Evolutionary conservation across 2,888 invertebrate species (phyloP).

Genomic region (Rhagonycha lutea): DNA sequence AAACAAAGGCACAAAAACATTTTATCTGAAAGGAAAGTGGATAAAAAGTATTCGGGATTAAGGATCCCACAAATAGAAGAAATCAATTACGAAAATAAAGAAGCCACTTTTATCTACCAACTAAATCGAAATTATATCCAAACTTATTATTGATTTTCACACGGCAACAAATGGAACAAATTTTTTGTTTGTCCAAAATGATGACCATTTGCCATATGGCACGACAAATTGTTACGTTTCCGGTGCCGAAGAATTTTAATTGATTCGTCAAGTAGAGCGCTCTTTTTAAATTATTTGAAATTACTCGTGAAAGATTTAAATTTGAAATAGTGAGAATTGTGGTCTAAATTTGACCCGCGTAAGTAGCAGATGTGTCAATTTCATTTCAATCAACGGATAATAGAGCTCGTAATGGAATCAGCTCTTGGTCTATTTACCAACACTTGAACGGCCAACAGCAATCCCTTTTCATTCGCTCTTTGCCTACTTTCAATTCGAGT

Average conservation of each 20-base stretch:
- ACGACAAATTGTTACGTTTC: slow-evolving; percentile 14
- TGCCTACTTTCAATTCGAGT: slow-evolving; percentile 29
- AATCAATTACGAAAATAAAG: slow-evolving; percentile 48
- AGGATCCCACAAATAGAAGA: slow-evolving; percentile 46
- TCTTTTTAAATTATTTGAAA: not conserved
- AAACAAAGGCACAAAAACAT: slow-evolving; percentile 31
- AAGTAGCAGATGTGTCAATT: slow-evolving; percentile 59
- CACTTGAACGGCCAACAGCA: slow-evolving; percentile 44
- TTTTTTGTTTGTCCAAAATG: slow-evolving; percentile 24
- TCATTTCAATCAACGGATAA: slow-evolving; percentile 57
- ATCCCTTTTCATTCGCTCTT: slow-evolving; percentile 41
- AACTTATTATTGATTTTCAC: slow-evolving; percentile 36
- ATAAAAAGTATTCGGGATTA: slow-evolving; percentile 43
- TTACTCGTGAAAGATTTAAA: not conserved
- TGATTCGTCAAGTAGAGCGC: not conserved
- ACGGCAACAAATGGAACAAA: slow-evolving; percentile 39
- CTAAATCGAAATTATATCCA: slow-evolving; percentile 32
- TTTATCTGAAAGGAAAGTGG: slow-evolving; percentile 42
- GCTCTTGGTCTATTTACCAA: slow-evolving; percentile 57
- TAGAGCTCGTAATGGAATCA: slow-evolving; percentile 57
- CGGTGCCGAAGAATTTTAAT: not conserved
- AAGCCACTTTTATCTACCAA: slow-evolving; percentile 21
- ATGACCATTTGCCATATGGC: slow-evolving; percentile 19
- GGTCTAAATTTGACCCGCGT: slow-evolving; percentile 38
- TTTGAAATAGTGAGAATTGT: slow-evolving; percentile 11